Percentiles rank a stretch among this genome's conserved stretches.
Evolutionary conservation across 1,140 invertebrate genomes (phyloP).

Genomic region (Lepidotrigona ventralis): DNA sequence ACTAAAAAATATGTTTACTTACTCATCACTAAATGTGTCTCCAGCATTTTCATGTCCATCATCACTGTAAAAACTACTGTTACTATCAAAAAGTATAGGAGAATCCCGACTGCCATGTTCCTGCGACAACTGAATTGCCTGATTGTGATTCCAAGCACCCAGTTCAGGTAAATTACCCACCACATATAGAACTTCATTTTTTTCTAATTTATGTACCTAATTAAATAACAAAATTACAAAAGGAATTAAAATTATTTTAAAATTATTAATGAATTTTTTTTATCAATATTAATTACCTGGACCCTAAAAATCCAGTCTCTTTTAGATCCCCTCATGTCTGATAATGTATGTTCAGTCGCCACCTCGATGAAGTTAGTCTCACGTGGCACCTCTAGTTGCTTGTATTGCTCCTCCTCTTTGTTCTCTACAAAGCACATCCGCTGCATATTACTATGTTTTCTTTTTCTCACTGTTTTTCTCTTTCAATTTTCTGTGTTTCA

Average conservation of each 20-base stretch:
- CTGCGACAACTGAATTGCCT: slow-evolving; percentile 74
- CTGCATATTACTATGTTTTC: slow-evolving; percentile 65
- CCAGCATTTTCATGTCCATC: slow-evolving; percentile 65
- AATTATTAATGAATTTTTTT: slow-evolving; percentile 9
- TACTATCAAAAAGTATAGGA: slow-evolving; percentile 69
- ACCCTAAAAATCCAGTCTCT: slow-evolving; percentile 78
- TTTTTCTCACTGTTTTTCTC: slow-evolving; percentile 50
- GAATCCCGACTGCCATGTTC: slow-evolving; percentile 69
- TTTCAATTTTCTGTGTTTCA: slow-evolving; percentile 58
- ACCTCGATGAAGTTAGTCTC: slow-evolving; percentile 52
- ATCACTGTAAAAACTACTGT: slow-evolving; percentile 63
- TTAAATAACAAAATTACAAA: slow-evolving; percentile 21
- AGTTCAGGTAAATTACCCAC: slow-evolving; percentile 78
- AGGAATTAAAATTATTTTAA: neutral
- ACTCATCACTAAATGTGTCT: slow-evolving; percentile 69
- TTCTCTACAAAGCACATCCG: slow-evolving; percentile 68
- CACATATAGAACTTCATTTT: slow-evolving; percentile 77
- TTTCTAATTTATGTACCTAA: slow-evolving; percentile 74
- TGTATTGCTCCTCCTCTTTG: slow-evolving; percentile 47
- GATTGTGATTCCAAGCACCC: slow-evolving; percentile 78
- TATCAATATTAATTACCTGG: slow-evolving; percentile 67
- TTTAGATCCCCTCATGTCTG: slow-evolving; percentile 74
- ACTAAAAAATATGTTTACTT: slow-evolving; percentile 41
- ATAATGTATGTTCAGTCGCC: slow-evolving; percentile 48
- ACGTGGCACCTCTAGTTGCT: slow-evolving; percentile 47